phyloP scores from a whole-genome alignment of 1,140 invertebrate genomes.

The Aphaenogaster ashmeadi region DNA sequence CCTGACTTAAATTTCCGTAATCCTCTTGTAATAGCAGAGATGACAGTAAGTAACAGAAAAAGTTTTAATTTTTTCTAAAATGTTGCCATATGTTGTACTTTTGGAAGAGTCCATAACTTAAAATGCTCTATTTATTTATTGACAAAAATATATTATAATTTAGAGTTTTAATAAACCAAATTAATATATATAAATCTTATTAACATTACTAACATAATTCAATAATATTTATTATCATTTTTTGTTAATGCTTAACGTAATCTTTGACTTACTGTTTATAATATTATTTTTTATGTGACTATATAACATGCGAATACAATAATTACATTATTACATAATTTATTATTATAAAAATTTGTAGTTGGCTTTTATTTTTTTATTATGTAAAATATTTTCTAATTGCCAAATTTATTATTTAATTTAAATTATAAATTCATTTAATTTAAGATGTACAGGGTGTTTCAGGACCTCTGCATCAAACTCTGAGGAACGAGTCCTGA shows the following conservation, averaged over 20 bases:
- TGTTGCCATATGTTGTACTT: not conserved
- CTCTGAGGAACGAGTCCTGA: too few species aligned
- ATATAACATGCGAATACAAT: not conserved
- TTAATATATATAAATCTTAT: not conserved
- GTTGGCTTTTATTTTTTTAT: not conserved
- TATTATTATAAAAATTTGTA: not conserved
- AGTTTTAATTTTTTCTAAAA: not conserved
- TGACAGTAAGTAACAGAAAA: constrained; percentile 81
- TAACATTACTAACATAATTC: not conserved
- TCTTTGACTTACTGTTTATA: not conserved
- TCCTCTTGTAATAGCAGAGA: constrained; percentile 86
- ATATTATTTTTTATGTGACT: not conserved
- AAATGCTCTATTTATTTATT: not conserved
- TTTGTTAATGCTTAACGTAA: not conserved
- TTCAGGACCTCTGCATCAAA: too few species aligned
- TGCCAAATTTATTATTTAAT: not conserved
- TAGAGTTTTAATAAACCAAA: not conserved
- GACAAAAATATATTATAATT: not conserved
- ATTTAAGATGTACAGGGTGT: not conserved
- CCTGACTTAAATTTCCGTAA: constrained; percentile 90
- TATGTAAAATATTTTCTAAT: not conserved
- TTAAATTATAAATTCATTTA: not conserved
- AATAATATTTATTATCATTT: not conserved
- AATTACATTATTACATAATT: not conserved
- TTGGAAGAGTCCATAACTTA: not conserved